These are phyloP conservation scores for Casuarius casuarius DNA, from an alignment of 2,113 vertebrate genomes.

Conservation along the genomic window DNA sequence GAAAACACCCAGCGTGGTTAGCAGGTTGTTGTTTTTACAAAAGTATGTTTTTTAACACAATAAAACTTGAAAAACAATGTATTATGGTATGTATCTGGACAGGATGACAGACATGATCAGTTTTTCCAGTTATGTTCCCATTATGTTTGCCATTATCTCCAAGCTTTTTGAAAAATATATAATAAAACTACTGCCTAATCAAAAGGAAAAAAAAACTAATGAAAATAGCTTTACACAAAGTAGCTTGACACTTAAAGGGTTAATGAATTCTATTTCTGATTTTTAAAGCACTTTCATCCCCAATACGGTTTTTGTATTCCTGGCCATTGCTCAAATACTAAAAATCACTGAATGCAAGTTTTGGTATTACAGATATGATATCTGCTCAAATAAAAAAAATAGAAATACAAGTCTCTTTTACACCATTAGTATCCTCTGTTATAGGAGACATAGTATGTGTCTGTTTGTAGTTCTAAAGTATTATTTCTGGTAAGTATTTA, in stretches of 20 bases:
- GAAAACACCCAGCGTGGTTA: not conserved
- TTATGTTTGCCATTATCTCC: not conserved
- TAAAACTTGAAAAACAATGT: not conserved
- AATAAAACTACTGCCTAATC: not conserved
- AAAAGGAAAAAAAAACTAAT: not conserved
- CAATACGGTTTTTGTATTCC: not conserved
- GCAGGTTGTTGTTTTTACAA: not conserved
- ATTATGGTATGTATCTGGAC: not conserved
- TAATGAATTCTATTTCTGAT: not conserved
- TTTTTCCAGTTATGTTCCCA: not conserved
- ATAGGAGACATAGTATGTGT: not conserved
- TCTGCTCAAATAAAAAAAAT: not conserved
- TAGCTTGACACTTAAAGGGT: not conserved
- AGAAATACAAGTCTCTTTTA: not conserved
- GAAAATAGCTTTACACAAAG: not conserved
- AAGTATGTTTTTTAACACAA: not conserved
- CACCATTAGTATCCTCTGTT: not conserved
- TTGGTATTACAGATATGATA: not conserved
- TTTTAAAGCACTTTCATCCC: not conserved
- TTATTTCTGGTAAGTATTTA: not conserved
- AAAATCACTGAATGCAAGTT: not conserved
- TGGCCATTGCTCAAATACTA: not conserved
- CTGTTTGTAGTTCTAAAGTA: not conserved
- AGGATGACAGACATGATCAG: not conserved
- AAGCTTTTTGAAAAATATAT: not conserved